A percentile compares a stretch with the other conserved stretches of the same genome.
Conservation (phyloP, 2,888 invertebrate species). For the Hypolimnas misippus region DNA sequence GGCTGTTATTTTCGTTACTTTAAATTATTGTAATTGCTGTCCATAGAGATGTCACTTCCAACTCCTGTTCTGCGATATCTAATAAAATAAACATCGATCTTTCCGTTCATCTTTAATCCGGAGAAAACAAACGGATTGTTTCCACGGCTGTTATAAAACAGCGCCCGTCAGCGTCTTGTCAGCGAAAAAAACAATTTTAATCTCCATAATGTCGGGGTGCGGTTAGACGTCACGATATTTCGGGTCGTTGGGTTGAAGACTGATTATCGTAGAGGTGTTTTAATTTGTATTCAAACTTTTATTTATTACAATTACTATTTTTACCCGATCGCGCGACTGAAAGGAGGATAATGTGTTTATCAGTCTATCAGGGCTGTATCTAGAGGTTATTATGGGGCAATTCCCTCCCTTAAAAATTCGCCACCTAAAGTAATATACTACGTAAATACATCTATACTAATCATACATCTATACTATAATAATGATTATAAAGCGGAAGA, state of each 20-base stretch:
- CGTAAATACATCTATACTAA: too few species aligned
- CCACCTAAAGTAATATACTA: too few species aligned
- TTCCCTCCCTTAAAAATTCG: too few species aligned
- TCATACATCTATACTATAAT: too few species aligned
- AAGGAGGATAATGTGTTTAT: too few species aligned
- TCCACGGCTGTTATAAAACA: conserved; percentile 55
- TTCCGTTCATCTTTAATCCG: conserved; percentile 35
- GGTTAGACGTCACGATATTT: conserved; percentile 42
- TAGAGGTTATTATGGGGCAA: too few species aligned
- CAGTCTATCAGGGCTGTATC: too few species aligned
- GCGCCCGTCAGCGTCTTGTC: conserved; percentile 61
- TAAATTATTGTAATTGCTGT: too few species aligned
- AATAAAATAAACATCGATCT: conserved; percentile 40
- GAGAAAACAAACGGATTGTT: conserved; percentile 45
- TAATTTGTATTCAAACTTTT: background rate
- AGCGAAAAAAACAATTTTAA: conserved; percentile 73
- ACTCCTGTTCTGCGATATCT: conserved; percentile 5
- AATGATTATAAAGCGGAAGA: too few species aligned
- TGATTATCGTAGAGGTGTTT: background rate
- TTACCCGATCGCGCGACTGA: too few species aligned
- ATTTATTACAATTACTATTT: too few species aligned
- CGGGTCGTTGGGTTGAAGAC: conserved; percentile 18
- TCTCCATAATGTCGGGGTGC: conserved; percentile 61
- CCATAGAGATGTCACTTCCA: background rate
- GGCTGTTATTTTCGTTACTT: background rate